Evolutionary conservation across 2,113 vertebrate genomes (phyloP), one percentile per base, ranked within the genome.

Genomic region (Polyodon spathula): DNA sequence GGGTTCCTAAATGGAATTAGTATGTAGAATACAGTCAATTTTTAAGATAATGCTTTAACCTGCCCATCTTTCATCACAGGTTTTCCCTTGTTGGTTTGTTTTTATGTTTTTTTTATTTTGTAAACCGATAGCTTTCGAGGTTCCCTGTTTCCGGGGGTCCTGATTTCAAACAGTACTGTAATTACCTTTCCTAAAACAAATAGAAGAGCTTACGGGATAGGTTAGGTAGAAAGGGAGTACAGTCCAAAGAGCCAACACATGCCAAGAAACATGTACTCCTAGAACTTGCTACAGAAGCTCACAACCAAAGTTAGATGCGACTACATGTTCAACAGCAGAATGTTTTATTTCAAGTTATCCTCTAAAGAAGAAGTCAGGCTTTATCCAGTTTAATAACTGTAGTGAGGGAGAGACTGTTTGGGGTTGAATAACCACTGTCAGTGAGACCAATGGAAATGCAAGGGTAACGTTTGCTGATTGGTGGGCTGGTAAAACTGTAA

Each of bases 21-120:
- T 91, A 76, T 83, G 76, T 91, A 90, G 82, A 85, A 83, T 83
- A 87, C 86, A 87, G 84, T 89, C 86, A 89, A 85, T 81, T 76
- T 76, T 85, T 82, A 84, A 86, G 81, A 81, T 79, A 78, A 84
- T 84, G 83, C 87, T 90, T 87, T 89, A 85, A 86, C 84, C 81
- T 87, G 88, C 88, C 85, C 84, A 17, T 72, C 87, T 89, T 84
- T 87, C 86, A 84, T 84, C 84, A 86, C 78, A 82, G 79, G 81
- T 84, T 85, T 85, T 85, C 78, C 8, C 53, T 54, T 54, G 79
- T 73, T 79, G 66, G 78, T 67, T 65, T 69, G 71, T 65, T 77
- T 75, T 58, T 72, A 78, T 74, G 73, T 78, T 79, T 71, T 67
- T 67, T 68, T 73, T 72, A 69, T 79, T 73, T 40, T 16, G 71